Base-by-base conservation (phyloP, 2,113 vertebrate genomes). In the Epinephelus fuscoguttatus region DNA sequence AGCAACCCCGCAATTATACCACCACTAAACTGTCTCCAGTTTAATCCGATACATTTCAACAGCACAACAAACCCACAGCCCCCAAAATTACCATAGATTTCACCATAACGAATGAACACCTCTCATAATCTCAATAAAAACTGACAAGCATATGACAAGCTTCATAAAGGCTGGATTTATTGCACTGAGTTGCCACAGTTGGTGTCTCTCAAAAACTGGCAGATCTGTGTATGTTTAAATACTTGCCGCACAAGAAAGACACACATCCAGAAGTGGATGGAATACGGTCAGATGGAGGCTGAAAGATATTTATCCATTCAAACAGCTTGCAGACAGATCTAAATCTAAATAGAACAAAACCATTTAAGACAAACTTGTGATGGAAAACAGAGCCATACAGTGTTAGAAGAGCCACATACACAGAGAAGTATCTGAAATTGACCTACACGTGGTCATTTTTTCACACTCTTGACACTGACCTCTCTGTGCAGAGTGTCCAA, bases 121-220 rank as follows among this genome's bases (percentile, higher is more conserved):
- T 63, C 66, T 71, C n/a, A 70, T 49, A 61, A 71, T 66, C 67
- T 67, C 25, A 70, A 70, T 37, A 42, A 66, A 78, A 60, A 37
- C 59, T 66, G 81, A 76, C 72, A 70, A 72, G 52, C 50, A 55
- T 42, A 4, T 60, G n/a, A 71, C 23, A 50, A 27, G 75, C 60
- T 23, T 56, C 49, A 62, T 25, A 68, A 67, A 68, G 18, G 37
- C 8, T 52, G 50, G 13, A 55, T 63, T 73, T 40, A 69, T 37
- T 40, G 30, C 55, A 18, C 2, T 30, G 21, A 45, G 49, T 3
- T 6, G 45, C 56, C 19, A 6, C 12, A 37, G 25, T 40, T n/a
- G 8, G 27, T 55, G 30, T 8, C 14, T 1, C 42, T 40, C 45
- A 63, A 63, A 62, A 50, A 27, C 45, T 12, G 45, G 4, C 7